Conservation (phyloP, 2,888 invertebrate genomes). For the Labia minor region DNA sequence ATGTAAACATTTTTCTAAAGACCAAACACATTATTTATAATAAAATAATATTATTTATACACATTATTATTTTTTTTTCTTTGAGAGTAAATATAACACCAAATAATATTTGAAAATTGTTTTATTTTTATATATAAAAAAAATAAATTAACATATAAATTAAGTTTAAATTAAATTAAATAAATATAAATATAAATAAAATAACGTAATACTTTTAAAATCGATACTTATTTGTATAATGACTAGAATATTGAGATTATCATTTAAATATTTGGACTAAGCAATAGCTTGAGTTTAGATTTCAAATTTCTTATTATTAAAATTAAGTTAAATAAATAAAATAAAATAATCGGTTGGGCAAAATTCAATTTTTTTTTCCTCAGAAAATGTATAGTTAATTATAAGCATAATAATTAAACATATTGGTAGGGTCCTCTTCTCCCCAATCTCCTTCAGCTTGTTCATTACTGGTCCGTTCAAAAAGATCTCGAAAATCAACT, state of each 20-base stretch:
- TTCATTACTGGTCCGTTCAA: neutral
- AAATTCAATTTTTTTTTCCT: no score
- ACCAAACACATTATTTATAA: neutral
- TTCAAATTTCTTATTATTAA: neutral
- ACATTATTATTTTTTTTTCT: no score
- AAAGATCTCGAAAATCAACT: neutral
- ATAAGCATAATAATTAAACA: neutral
- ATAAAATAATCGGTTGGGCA: no score
- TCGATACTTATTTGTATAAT: neutral
- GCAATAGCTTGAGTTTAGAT: neutral
- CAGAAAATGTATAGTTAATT: neutral
- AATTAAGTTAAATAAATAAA: no score
- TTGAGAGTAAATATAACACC: no score
- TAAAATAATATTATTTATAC: neutral
- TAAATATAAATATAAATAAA: conserved; percentile 2
- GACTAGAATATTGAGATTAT: neutral
- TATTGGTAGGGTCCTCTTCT: neutral
- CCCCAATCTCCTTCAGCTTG: neutral
- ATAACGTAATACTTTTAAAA: neutral
- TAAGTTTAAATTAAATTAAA: no score
- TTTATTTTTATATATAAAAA: neutral
- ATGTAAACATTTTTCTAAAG: neutral
- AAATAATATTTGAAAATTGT: neutral
- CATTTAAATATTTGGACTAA: neutral
- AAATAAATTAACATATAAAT: conserved; percentile 13